Base-by-base conservation (phyloP, 1,140 invertebrate species). In the Bacillus rossius region DNA sequence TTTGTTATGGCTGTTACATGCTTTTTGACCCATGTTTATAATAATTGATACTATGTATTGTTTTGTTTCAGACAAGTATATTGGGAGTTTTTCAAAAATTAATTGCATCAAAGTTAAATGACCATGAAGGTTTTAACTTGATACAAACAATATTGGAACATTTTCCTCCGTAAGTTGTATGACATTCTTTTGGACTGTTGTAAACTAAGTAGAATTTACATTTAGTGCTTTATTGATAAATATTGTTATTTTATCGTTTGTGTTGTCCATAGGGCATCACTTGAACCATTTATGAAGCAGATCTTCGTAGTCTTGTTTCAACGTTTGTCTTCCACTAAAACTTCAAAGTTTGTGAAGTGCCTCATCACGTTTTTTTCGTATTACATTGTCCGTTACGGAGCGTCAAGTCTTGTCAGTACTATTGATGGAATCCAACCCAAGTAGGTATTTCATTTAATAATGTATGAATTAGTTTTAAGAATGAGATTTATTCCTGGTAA, bases 31-130 rank as follows among this genome's bases (percentile, higher is more conserved):
- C n/a, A n/a, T n/a, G n/a, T n/a, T n/a, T n/a, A n/a, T n/a, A n/a
- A n/a, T n/a, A n/a, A n/a, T n/a, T n/a, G n/a, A n/a, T n/a, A n/a
- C n/a, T n/a, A n/a, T n/a, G n/a, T n/a, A n/a, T n/a, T 56, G 62
- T 59, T 68, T 67, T 61, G 65, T 82, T 80, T 14, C 75, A 92
- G 83, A 87, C 82, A 71, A 91, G 88, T 37, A 80, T 98, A 58
- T 73, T 99, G 8, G 96, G 95, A 19, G 88, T 98, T 16, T 99
- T 97, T 72, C 96, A 98, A 71, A 98, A 98, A 76, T 75, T 99
- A 59, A 94, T 98, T 63, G 91, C 94, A 3, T 97, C 94, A 0
- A 96, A 96, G 78, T 81, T 85, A 0, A 95, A 98, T 69, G 96
- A 99, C 75, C 93, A 98, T 65, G 94, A 98, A 78, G 96, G 95